phyloP scores from a whole-genome alignment of 2,888 invertebrate genomes.

The Halictus quadricinctus region DNA sequence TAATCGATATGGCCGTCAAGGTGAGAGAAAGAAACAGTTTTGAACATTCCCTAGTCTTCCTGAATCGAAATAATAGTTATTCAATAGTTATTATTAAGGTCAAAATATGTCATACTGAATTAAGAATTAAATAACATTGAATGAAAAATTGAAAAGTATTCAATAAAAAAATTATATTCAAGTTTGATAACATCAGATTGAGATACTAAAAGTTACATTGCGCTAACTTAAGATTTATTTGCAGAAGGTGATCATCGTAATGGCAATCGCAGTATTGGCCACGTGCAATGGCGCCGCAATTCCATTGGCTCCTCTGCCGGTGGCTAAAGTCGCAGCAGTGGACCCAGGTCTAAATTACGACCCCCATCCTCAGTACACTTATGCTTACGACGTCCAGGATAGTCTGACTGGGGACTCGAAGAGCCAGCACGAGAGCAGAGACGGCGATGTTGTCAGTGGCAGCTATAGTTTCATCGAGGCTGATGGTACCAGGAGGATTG shows the following conservation, averaged over 20 bases:
- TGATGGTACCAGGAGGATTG: constrained; percentile 77
- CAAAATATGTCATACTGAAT: too few species aligned
- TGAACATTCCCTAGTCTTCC: not conserved
- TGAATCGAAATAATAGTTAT: not conserved
- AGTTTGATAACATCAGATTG: not conserved
- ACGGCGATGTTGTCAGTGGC: constrained; percentile 78
- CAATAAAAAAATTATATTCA: not conserved
- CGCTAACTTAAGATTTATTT: not conserved
- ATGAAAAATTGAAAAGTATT: not conserved
- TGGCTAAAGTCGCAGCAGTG: constrained; percentile 66
- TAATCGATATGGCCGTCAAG: constrained; percentile 63
- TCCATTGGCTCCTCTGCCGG: constrained; percentile 33
- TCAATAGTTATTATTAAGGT: not conserved
- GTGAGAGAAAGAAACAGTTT: constrained; percentile 48
- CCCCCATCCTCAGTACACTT: constrained; percentile 78
- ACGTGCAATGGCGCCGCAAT: constrained; percentile 40
- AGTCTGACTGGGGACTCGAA: constrained; percentile 77
- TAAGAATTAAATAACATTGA: not conserved
- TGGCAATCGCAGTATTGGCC: constrained; percentile 42
- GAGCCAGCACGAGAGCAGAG: constrained; percentile 76
- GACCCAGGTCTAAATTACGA: constrained; percentile 71
- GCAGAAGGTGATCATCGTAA: constrained; percentile 57
- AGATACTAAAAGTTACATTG: not conserved
- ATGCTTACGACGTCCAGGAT: constrained; percentile 78
- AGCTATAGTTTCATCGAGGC: constrained; percentile 79